These are phyloP conservation scores for Psettodes erumei DNA, from an alignment of 2,113 vertebrate species.

Conservation along the genomic window DNA sequence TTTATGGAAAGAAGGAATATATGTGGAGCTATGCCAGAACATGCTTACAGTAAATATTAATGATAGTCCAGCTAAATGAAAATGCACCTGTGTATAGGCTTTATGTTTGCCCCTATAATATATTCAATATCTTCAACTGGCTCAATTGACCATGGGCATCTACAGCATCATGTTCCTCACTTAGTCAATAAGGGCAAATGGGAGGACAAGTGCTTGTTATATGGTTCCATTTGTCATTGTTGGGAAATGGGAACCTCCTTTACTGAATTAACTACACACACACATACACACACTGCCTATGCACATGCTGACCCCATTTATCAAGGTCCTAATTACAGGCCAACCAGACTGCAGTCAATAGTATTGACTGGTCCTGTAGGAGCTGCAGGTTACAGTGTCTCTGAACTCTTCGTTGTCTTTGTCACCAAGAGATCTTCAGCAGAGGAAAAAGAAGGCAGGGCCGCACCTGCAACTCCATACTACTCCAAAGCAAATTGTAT, in stretches of 20 bases:
- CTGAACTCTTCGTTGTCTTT: slow-evolving; percentile 33
- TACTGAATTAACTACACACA: slow-evolving; percentile 34
- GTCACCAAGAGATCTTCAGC: not conserved
- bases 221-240: slow-evolving; percentile 40
- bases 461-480: not conserved
- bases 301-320: slow-evolving; percentile 58
- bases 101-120: not conserved
- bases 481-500: not conserved
- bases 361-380: slow-evolving; percentile 45
- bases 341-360: slow-evolving; percentile 53
- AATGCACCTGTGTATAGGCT: not conserved
- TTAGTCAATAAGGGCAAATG: slow-evolving; percentile 39
- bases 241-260: slow-evolving; percentile 38
- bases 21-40: not conserved
- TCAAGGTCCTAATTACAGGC: slow-evolving; percentile 60
- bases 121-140: not conserved
- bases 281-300: slow-evolving; percentile 1
- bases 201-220: slow-evolving; percentile 41
- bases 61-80: not conserved
- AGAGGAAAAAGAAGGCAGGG: not conserved
- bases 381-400: slow-evolving; percentile 21
- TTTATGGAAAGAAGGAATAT: not conserved
- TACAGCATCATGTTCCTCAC: slow-evolving; percentile 23
- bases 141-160: slow-evolving; percentile 7
- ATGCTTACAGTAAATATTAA: not conserved